Percentiles rank a stretch among this genome's conserved stretches.
Conservation (phyloP, 2,888 invertebrate species). For the Tetragnatha montana region DNA sequence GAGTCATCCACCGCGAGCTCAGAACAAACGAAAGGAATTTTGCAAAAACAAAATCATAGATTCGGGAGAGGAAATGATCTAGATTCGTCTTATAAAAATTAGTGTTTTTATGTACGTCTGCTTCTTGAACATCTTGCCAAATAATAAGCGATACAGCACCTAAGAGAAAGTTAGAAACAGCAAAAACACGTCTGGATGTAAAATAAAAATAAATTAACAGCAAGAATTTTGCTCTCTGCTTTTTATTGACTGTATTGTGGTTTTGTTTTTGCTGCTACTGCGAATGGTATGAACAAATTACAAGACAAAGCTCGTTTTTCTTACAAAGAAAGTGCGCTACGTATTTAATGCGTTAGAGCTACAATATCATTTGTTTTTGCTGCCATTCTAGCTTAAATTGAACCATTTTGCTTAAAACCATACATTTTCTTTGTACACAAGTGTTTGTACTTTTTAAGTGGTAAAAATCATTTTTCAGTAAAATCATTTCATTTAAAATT, state of each 20-base stretch:
- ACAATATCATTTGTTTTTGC: too few relatives aligned
- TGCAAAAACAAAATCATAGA: not conserved
- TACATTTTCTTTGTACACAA: too few relatives aligned
- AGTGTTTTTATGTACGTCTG: not conserved
- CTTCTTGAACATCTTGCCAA: not conserved
- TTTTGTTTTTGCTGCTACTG: not conserved
- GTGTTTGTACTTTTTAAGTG: too few relatives aligned
- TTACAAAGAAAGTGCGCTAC: not conserved
- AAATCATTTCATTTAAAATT: too few relatives aligned
- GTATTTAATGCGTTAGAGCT: too few relatives aligned
- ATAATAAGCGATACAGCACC: not conserved
- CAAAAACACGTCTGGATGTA: not conserved
- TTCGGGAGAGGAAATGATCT: not conserved
- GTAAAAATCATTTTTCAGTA: too few relatives aligned
- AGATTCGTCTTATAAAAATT: conserved; percentile 1
- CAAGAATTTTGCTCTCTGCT: not conserved
- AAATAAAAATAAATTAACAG: not conserved
- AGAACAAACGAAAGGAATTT: not conserved
- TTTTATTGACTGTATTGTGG: not conserved
- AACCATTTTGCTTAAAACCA: too few relatives aligned
- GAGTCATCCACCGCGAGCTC: not conserved
- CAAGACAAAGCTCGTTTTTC: not conserved
- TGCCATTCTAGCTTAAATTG: too few relatives aligned
- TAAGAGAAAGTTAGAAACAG: not conserved
- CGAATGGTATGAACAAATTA: not conserved